A percentile compares a stretch with the other conserved stretches of the same genome.
Conservation (phyloP, 2,888 invertebrate genomes). For the Eupithecia subumbrata region DNA sequence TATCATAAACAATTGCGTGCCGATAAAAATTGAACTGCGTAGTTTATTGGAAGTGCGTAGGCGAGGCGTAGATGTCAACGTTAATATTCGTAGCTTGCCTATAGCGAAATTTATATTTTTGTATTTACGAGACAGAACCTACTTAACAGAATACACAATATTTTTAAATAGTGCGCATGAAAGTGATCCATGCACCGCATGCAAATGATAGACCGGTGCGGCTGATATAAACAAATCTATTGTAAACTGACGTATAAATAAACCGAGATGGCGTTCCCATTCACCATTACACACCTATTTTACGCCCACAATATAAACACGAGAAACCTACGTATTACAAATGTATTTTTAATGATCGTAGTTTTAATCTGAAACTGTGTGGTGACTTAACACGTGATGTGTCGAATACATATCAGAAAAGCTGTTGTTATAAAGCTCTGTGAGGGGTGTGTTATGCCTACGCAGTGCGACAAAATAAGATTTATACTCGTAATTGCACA, state of each 20-base stretch:
- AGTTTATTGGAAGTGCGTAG: constrained; percentile 22
- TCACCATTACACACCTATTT: constrained; percentile 10
- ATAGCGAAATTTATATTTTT: not conserved
- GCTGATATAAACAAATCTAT: constrained; percentile 25
- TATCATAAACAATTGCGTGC: constrained; percentile 11
- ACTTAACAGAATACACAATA: not conserved
- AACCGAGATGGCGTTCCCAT: constrained; percentile 31
- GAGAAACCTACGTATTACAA: constrained; percentile 8
- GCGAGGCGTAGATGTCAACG: not conserved
- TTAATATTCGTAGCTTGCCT: not conserved
- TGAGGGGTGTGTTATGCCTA: not conserved
- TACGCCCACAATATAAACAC: constrained; percentile 28
- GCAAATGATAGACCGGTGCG: constrained; percentile 18
- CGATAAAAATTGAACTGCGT: constrained; percentile 20
- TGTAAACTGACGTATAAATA: constrained; percentile 26
- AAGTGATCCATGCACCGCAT: constrained; percentile 18
- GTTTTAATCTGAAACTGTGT: not conserved
- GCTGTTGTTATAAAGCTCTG: not conserved
- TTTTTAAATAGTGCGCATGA: not conserved
- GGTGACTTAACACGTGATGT: not conserved
- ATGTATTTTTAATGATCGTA: constrained; percentile 1
- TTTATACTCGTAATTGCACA: not conserved
- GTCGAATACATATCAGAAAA: not conserved
- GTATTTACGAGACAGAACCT: not conserved
- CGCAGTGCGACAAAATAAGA: not conserved